These are phyloP conservation scores for Leptosomus discolor DNA, from an alignment of 2,113 vertebrate genomes.

Conservation along the genomic window DNA sequence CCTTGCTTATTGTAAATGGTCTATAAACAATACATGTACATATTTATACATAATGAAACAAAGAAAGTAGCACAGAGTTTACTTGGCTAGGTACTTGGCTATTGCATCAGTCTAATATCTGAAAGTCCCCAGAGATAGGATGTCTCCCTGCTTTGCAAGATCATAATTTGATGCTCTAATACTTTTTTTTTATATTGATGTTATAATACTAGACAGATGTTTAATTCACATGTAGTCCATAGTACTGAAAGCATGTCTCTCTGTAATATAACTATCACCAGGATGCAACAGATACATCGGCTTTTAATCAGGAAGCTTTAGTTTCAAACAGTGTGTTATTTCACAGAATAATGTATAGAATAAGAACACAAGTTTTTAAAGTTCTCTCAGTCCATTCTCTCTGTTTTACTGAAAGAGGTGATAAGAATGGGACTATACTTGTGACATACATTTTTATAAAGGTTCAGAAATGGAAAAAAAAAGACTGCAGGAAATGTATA, in stretches of 20 bases:
- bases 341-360: neutral
- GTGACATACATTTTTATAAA: neutral
- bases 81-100: neutral
- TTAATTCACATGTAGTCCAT: neutral
- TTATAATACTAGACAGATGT: constrained; percentile 21
- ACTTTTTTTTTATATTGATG: neutral
- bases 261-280: neutral
- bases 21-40: neutral
- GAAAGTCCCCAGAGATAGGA: neutral
- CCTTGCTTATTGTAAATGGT: neutral
- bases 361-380: neutral
- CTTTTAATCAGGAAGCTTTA: neutral
- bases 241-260: neutral
- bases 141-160: neutral
- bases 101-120: constrained; percentile 30
- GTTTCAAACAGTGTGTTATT: neutral
- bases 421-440: neutral
- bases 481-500: neutral
- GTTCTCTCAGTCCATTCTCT: neutral
- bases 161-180: constrained; percentile 29
- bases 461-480: neutral
- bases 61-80: neutral
- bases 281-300: neutral
- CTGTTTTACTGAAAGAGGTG: neutral
- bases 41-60: constrained; percentile 5